Percentiles rank a stretch among this genome's conserved stretches.
Evolutionary conservation across 2,888 invertebrate genomes (phyloP).

Genomic region (Drosophila trichaetosa): DNA sequence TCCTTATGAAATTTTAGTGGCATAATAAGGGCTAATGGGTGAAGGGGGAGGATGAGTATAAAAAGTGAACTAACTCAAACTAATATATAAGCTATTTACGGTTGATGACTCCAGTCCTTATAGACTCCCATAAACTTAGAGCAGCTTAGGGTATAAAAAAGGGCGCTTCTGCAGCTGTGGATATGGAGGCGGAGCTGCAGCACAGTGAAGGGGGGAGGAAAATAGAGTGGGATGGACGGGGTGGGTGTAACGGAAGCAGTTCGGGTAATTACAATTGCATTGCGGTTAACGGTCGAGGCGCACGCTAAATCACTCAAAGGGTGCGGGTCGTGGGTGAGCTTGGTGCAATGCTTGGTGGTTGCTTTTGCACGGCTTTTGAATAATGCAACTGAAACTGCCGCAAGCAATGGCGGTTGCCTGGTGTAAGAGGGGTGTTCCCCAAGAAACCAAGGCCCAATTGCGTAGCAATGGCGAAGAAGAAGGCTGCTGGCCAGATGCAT

Average conservation of each 20-base stretch:
- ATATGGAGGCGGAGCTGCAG: not conserved
- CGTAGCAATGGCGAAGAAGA: conserved; percentile 18
- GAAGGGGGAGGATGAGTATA: not conserved
- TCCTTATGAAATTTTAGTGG: not conserved
- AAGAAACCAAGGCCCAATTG: conserved; percentile 48
- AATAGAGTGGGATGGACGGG: not conserved
- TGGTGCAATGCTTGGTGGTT: conserved; percentile 15
- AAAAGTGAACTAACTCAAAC: not conserved
- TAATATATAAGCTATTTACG: not conserved
- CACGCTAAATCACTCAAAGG: conserved; percentile 75
- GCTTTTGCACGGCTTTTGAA: conserved; percentile 65
- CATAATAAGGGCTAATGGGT: not conserved
- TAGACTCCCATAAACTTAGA: not conserved
- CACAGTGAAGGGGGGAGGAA: not conserved
- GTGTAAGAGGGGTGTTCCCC: conserved; percentile 3
- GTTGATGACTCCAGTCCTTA: not conserved
- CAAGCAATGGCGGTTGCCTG: conserved; percentile 13
- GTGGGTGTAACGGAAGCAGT: conserved; percentile 62
- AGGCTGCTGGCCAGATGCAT: conserved; percentile 57
- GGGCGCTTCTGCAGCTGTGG: conserved; percentile 11
- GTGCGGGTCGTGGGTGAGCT: conserved; percentile 17
- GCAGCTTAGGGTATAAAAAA: conserved; percentile 1
- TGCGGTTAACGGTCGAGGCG: conserved; percentile 73
- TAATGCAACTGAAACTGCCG: conserved; percentile 64
- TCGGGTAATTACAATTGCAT: conserved; percentile 80